Base-by-base conservation (phyloP, 2,888 invertebrate genomes). In the Corbicula japonica region DNA sequence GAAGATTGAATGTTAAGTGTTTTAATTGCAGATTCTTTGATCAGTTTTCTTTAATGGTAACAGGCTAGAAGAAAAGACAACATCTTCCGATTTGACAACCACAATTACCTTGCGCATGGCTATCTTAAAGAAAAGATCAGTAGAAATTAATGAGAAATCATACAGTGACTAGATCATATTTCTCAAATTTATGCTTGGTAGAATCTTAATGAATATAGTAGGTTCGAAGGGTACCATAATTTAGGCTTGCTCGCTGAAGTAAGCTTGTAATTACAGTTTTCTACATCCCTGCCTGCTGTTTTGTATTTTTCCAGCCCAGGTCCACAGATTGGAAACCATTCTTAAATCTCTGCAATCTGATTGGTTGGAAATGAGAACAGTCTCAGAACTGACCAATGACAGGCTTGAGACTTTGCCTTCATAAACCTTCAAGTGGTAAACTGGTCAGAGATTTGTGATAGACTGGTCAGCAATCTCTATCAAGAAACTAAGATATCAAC, bases 71-170 rank as follows among this genome's bases (percentile, higher is more conserved):
- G 52, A 76, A 63, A 56, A 52, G 32, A 56, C 38, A 30, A 32
- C 54, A 52, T 66, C 60, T 32, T 35, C 35, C 48, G 21, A 38
- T 38, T 54, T 35, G 26, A 63, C 56, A 76, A 46, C 48, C 50
- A 46, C 69, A 69, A 62, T 69, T 69, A 69, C 44, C 30, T 44
- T 56, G 63, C 32, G 52, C 70, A 46, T 21, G 28, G 56, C 28
- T 76, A 69, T 69, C 63, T 76, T 62, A 41, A 76, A 76, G 69
- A 69, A 69, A 69, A 70, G 41, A 76, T 76, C 76, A 54, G 76
- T 48, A n/a, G 28, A 76, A 76, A 70, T 76, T 70, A 69, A 76
- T 70, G 70, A 76, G 70, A 70, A 56, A 54, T 62, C 35, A 41
- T 52, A 23, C 38, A 38, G 18, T 3, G 48, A 28, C 21, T 41